These are phyloP conservation scores for Megalurothrips usitatus DNA, from an alignment of 2,888 invertebrate species.

Conservation along the genomic window DNA sequence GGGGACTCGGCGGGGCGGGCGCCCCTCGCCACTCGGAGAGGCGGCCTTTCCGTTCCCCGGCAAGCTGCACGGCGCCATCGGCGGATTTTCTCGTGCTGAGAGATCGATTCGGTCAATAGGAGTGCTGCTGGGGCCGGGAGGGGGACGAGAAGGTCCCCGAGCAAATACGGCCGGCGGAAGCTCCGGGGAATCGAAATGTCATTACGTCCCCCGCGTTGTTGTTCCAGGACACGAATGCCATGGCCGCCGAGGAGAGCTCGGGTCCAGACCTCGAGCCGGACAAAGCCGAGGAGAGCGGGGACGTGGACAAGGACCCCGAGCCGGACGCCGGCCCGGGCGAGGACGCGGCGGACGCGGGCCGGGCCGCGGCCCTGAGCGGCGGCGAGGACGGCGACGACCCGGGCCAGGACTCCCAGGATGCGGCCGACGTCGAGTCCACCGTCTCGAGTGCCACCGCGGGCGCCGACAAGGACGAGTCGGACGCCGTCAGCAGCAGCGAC, in stretches of 20 bases:
- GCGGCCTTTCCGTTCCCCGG: too few species aligned
- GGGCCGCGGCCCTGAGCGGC: neutral
- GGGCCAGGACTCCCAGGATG: neutral
- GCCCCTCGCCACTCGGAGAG: too few species aligned
- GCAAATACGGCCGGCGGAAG: too few species aligned
- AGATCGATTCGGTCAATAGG: too few species aligned
- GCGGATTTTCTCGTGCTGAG: too few species aligned
- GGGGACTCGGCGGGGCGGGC: too few species aligned
- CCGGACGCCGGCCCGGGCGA: neutral
- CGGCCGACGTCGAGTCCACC: neutral
- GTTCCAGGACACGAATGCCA: constrained; percentile 7
- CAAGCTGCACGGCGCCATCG: too few species aligned
- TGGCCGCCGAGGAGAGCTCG: constrained; percentile 1
- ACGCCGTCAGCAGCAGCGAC: neutral
- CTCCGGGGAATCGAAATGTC: too few species aligned
- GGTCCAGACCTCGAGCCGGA: neutral
- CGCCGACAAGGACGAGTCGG: neutral
- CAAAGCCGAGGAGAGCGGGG: neutral
- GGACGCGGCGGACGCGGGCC: neutral
- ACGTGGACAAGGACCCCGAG: neutral
- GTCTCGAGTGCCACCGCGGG: neutral
- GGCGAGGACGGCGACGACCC: neutral
- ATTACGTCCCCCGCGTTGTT: neutral
- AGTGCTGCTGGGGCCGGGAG: too few species aligned
- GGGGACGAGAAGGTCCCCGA: too few species aligned